Evolutionary conservation across 2,888 invertebrate genomes (phyloP).

Genomic region (Hemicrepidius hirtus): DNA sequence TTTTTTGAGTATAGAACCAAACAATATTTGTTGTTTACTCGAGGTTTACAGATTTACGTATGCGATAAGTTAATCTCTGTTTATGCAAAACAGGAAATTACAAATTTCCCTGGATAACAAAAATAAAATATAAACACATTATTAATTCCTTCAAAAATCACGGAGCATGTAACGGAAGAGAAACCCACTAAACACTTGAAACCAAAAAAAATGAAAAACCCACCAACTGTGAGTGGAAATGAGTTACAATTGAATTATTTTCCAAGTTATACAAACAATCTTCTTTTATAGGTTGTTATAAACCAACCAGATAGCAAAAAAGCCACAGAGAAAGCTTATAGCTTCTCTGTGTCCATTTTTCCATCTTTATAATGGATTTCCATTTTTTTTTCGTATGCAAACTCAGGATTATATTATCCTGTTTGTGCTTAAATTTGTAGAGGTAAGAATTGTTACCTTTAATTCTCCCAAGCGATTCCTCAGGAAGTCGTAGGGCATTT

Average conservation of each 20-base stretch:
- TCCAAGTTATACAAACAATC: conserved; percentile 48
- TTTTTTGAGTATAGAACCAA: no score
- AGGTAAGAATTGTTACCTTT: conserved; percentile 56
- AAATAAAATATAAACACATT: conserved; percentile 21
- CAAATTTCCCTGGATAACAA: not conserved
- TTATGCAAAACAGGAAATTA: conserved; percentile 3
- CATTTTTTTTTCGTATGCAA: conserved; percentile 54
- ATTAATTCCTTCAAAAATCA: conserved; percentile 23
- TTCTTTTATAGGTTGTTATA: conserved; percentile 60
- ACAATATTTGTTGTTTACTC: not conserved
- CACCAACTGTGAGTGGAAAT: conserved; percentile 28
- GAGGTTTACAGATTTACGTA: not conserved
- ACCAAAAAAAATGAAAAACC: conserved; percentile 9
- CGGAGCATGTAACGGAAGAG: conserved; percentile 29
- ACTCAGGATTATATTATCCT: conserved; percentile 57
- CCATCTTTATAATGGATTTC: conserved; percentile 54
- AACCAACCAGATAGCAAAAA: conserved; percentile 49
- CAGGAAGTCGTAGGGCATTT: conserved; percentile 4
- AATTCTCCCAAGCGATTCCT: conserved; percentile 25
- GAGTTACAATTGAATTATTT: conserved; percentile 7
- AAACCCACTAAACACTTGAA: conserved; percentile 31
- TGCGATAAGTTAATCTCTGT: conserved; percentile 2
- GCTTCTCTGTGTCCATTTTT: conserved; percentile 47
- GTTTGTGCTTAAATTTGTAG: conserved; percentile 55
- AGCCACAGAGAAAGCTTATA: conserved; percentile 47